phyloP scores from a whole-genome alignment of 2,888 invertebrate genomes.

The Cenopis cana region DNA sequence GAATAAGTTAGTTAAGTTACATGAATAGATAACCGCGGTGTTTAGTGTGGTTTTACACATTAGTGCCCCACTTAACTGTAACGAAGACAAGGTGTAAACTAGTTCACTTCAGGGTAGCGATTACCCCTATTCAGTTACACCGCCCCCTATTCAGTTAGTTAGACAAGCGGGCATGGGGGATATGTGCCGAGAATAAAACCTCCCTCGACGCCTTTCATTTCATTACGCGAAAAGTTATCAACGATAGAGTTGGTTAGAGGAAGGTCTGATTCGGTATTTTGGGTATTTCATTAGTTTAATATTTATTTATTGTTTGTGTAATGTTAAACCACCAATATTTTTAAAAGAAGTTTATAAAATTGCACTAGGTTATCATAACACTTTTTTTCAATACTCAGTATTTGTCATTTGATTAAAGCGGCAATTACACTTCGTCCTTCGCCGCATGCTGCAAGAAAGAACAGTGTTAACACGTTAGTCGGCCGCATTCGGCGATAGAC shows the following conservation, averaged over 20 bases:
- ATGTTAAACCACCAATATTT: too few relatives aligned
- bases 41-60: background rate
- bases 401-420: too few relatives aligned
- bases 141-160: conserved; percentile 26
- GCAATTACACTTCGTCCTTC: too few relatives aligned
- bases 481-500: too few relatives aligned
- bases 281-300: background rate
- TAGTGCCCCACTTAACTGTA: background rate
- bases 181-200: background rate
- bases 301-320: background rate
- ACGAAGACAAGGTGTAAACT: conserved; percentile 9
- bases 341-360: too few relatives aligned
- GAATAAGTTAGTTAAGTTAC: background rate
- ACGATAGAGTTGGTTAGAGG: background rate
- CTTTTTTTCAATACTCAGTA: too few relatives aligned
- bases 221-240: conserved; percentile 15
- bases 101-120: conserved; percentile 7
- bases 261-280: background rate
- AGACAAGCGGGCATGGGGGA: conserved; percentile 19
- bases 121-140: conserved; percentile 19
- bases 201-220: conserved; percentile 21
- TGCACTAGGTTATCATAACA: too few relatives aligned
- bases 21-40: background rate
- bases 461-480: too few relatives aligned
- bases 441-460: too few relatives aligned